These are phyloP conservation scores for Glyphotaelius pellucidus DNA, from an alignment of 2,888 invertebrate species.

Conservation along the genomic window DNA sequence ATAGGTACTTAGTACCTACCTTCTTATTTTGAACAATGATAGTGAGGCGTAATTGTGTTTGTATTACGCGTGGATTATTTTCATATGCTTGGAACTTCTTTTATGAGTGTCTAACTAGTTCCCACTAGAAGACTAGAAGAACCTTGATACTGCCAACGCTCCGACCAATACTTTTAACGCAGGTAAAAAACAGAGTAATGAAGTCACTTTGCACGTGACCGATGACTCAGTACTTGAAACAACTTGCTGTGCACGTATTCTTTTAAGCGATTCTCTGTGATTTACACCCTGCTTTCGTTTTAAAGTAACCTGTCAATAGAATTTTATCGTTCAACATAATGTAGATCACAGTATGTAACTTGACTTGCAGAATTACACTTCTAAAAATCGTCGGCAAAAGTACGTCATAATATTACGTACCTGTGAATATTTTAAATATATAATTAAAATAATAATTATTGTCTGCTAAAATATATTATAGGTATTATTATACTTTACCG, in stretches of 20 bases:
- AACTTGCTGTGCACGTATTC: neutral
- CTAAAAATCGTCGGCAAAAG: too few relatives aligned
- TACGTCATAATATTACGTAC: too few relatives aligned
- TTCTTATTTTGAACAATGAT: neutral
- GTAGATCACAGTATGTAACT: too few relatives aligned
- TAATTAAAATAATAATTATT: too few relatives aligned
- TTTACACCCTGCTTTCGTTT: neutral
- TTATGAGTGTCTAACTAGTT: neutral
- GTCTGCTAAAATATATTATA: too few relatives aligned
- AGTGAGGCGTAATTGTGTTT: neutral
- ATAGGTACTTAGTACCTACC: neutral
- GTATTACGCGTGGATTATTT: neutral
- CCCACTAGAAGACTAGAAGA: neutral
- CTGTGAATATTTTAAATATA: too few relatives aligned
- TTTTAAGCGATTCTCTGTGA: neutral
- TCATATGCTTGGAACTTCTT: neutral
- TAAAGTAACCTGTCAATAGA: neutral
- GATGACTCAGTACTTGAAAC: conserved; percentile 47
- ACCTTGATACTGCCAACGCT: conserved; percentile 15
- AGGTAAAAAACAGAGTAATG: conserved; percentile 50
- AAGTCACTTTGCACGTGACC: conserved; percentile 59
- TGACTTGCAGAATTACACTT: too few relatives aligned
- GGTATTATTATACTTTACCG: too few relatives aligned
- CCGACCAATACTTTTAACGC: neutral
- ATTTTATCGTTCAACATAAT: neutral